These are phyloP conservation scores for Grantiella picta DNA, from an alignment of 2,113 vertebrate species.

Conservation along the genomic window DNA sequence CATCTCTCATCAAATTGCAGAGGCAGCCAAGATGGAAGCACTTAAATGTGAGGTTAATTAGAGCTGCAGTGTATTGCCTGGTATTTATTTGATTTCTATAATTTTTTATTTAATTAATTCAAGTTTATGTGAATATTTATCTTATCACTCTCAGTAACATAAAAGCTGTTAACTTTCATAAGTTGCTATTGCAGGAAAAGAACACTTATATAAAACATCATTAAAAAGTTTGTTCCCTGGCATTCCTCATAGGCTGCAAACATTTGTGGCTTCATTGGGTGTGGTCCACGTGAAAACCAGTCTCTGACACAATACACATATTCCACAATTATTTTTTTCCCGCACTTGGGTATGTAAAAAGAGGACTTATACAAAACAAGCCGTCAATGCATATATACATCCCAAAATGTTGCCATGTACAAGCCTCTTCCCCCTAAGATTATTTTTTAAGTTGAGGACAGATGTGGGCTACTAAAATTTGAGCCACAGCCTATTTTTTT, in stretches of 20 bases:
- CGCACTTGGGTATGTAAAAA: not conserved
- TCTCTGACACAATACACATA: not conserved
- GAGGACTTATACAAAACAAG: not conserved
- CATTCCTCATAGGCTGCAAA: not conserved
- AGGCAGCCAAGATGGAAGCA: conserved; percentile 53
- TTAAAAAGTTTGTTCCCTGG: not conserved
- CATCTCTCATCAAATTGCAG: conserved; percentile 52
- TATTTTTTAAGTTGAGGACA: not conserved
- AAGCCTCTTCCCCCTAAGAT: not conserved
- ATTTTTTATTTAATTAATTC: not conserved
- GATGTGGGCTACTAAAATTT: not conserved
- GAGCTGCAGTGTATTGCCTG: not conserved
- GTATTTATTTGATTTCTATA: not conserved
- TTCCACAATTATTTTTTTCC: not conserved
- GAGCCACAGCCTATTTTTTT: not conserved
- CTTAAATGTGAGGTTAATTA: conserved; percentile 49
- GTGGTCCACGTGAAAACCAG: not conserved
- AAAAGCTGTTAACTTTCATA: not conserved
- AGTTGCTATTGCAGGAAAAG: not conserved
- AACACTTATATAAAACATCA: not conserved
- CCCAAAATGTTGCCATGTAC: not conserved
- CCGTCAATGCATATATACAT: not conserved
- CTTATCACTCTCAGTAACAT: not conserved
- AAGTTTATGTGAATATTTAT: not conserved
- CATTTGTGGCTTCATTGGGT: not conserved